phyloP scores from a whole-genome alignment of 2,113 vertebrate species.

The Xenopus borealis region DNA sequence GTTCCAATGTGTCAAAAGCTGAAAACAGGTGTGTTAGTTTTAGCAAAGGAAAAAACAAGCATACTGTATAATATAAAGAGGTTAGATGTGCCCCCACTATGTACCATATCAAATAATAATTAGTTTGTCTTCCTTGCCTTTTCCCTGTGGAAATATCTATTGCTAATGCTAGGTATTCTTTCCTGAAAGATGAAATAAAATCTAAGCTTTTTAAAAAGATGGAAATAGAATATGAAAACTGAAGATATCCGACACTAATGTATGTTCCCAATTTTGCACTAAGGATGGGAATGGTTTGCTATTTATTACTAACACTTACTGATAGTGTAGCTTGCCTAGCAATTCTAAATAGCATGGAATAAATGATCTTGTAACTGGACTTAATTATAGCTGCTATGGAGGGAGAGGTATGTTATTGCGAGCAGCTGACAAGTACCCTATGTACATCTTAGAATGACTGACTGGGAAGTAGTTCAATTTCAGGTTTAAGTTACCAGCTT shows the following conservation, averaged over 20 bases:
- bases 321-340: constrained; percentile 24
- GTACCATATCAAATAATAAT: constrained; percentile 8
- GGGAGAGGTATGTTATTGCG: constrained; percentile 36
- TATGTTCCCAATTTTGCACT: constrained; percentile 1
- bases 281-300: not conserved
- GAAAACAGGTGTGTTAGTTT: constrained; percentile 21
- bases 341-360: constrained; percentile 23
- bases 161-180: constrained; percentile 17
- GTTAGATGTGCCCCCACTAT: constrained; percentile 18
- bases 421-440: constrained; percentile 38
- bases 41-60: constrained; percentile 8
- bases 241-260: constrained; percentile 28
- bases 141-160: constrained; percentile 18
- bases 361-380: constrained; percentile 15
- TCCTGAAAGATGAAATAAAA: constrained; percentile 22
- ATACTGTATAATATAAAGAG: constrained; percentile 12
- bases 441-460: constrained; percentile 4
- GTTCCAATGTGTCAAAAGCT: constrained; percentile 5
- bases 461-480: constrained; percentile 36
- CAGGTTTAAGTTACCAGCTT: constrained; percentile 25
- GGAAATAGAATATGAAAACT: constrained; percentile 22
- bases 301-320: constrained; percentile 18
- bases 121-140: not conserved
- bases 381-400: constrained; percentile 35
- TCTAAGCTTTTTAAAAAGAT: constrained; percentile 10